Evolutionary conservation across 2,113 vertebrate genomes (phyloP).

Genomic region (Varanus komodoensis): DNA sequence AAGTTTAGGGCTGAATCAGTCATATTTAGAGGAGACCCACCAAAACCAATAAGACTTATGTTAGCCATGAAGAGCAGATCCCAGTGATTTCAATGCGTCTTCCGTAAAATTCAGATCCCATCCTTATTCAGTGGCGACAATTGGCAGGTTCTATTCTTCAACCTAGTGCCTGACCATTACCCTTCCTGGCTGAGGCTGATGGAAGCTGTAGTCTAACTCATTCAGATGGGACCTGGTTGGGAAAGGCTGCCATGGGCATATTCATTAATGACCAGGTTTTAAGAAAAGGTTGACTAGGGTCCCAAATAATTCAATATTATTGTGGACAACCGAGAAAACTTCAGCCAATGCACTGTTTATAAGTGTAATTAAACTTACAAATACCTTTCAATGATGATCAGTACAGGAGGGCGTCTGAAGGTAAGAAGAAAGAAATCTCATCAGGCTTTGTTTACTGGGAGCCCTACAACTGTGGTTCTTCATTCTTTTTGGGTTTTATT

Average conservation of each 20-base stretch:
- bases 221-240: too few relatives aligned
- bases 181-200: neutral
- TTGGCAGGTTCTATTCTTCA: neutral
- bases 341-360: too few relatives aligned
- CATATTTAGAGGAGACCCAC: too few relatives aligned
- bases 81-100: too few relatives aligned
- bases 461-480: neutral
- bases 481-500: neutral
- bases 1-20: too few relatives aligned
- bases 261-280: neutral
- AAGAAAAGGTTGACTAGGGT: neutral
- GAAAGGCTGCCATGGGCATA: neutral
- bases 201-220: too few relatives aligned
- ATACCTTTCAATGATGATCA: neutral
- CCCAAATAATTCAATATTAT: neutral
- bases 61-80: too few relatives aligned
- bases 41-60: too few relatives aligned
- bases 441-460: neutral
- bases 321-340: too few relatives aligned
- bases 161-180: neutral
- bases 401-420: neutral
- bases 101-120: too few relatives aligned
- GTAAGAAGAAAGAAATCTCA: neutral
- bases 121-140: neutral
- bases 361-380: too few relatives aligned